These are phyloP conservation scores for Rhingia campestris DNA, from an alignment of 2,888 invertebrate species.

Conservation along the genomic window DNA sequence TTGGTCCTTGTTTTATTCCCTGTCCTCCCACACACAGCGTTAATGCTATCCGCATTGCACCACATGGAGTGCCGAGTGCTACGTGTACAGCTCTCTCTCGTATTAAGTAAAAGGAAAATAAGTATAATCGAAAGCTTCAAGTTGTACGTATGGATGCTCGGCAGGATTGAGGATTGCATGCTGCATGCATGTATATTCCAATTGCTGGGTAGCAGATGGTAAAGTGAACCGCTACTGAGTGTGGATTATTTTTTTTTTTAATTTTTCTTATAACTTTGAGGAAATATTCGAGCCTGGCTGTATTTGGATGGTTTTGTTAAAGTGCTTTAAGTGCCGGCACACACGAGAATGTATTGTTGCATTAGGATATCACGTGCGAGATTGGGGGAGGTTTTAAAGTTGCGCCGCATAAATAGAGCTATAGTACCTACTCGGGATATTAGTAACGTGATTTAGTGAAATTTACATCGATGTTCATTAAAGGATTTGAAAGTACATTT, in stretches of 20 bases:
- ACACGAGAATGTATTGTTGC: slow-evolving; percentile 41
- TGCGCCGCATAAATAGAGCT: slow-evolving; percentile 5
- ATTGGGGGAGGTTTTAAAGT: slow-evolving; percentile 7
- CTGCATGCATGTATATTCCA: slow-evolving; percentile 28
- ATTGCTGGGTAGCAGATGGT: slow-evolving; percentile 36
- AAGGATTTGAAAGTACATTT: background rate
- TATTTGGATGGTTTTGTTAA: slow-evolving; percentile 30
- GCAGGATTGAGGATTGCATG: slow-evolving; percentile 39
- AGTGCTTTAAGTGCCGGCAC: slow-evolving; percentile 43
- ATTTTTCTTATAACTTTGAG: slow-evolving; percentile 50
- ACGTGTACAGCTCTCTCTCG: slow-evolving; percentile 1
- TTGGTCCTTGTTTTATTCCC: slow-evolving; percentile 8
- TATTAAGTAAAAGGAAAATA: slow-evolving; percentile 14
- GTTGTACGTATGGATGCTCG: slow-evolving; percentile 25
- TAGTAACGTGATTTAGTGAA: background rate
- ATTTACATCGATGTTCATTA: background rate
- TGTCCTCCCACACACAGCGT: slow-evolving; percentile 7
- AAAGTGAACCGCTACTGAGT: slow-evolving; percentile 9
- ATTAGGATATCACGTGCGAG: slow-evolving; percentile 34
- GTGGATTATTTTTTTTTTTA: slow-evolving; percentile 17
- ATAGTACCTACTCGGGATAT: background rate
- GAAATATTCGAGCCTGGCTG: slow-evolving; percentile 44
- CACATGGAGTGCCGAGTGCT: slow-evolving; percentile 21
- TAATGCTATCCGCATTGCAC: slow-evolving; percentile 48
- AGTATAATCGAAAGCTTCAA: slow-evolving; percentile 43